Conservation (phyloP, 2,888 invertebrate species). For the Syrphus vitripennis region DNA sequence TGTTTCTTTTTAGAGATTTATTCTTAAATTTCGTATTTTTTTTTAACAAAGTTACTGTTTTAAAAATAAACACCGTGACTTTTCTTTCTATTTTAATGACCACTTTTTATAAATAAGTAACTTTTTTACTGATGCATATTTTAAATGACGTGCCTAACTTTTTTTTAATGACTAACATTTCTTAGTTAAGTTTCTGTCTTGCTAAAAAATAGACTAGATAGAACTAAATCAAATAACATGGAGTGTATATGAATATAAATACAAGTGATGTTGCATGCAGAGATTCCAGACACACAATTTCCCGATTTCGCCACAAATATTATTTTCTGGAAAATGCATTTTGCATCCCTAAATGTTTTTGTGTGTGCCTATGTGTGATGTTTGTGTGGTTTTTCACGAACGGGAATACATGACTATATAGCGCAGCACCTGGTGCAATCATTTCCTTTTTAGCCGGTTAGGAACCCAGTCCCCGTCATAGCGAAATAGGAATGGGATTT, state of each 20-base stretch:
- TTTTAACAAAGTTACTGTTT: too few relatives aligned
- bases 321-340: slow-evolving; percentile 31
- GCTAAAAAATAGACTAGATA: too few relatives aligned
- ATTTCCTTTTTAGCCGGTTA: slow-evolving; percentile 43
- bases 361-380: neutral
- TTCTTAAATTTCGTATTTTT: too few relatives aligned
- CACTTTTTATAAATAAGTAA: too few relatives aligned
- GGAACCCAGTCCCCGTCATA: neutral
- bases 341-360: slow-evolving; percentile 21
- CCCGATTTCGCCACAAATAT: slow-evolving; percentile 49
- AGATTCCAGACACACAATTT: slow-evolving; percentile 37
- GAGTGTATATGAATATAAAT: neutral
- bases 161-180: too few relatives aligned
- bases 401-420: slow-evolving; percentile 4
- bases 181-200: too few relatives aligned
- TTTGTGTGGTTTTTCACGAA: neutral
- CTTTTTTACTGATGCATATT: too few relatives aligned
- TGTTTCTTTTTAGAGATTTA: too few relatives aligned
- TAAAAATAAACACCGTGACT: too few relatives aligned
- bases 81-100: too few relatives aligned
- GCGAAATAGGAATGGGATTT: slow-evolving; percentile 8
- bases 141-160: too few relatives aligned
- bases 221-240: neutral
- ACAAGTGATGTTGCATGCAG: slow-evolving; percentile 41
- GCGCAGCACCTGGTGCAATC: slow-evolving; percentile 55